A percentile compares a stretch with the other conserved stretches of the same genome.
Evolutionary conservation across 2,797 vertebrate species (phyloP).

Genomic region (Microctenopoma steveboyesi): DNA sequence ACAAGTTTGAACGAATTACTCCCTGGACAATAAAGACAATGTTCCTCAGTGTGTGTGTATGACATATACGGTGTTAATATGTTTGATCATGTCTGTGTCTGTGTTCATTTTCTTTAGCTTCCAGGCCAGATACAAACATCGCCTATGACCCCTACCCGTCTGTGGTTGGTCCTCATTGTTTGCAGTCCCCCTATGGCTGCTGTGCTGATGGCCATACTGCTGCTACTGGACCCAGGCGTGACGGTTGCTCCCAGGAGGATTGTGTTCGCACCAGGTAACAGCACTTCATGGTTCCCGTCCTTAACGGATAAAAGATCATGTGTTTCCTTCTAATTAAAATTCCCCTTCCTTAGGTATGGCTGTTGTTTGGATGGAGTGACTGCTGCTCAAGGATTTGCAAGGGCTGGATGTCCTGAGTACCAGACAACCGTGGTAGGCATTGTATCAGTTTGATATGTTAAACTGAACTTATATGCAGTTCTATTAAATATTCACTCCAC

Average conservation of each 20-base stretch:
- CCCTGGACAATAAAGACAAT: neutral
- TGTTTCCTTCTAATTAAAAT: neutral
- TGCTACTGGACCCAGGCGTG: conserved; percentile 79
- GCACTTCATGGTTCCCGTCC: neutral
- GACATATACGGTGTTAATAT: neutral
- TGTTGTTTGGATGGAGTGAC: conserved; percentile 92
- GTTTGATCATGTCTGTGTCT: conserved; percentile 30
- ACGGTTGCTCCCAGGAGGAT: conserved; percentile 79
- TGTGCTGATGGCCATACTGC: conserved; percentile 87
- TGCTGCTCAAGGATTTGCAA: conserved; percentile 82
- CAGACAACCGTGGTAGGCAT: conserved; percentile 54
- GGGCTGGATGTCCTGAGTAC: conserved; percentile 82
- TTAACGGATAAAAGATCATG: neutral
- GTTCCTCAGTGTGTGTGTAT: neutral
- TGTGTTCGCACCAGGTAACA: conserved; percentile 87
- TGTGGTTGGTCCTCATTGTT: conserved; percentile 74
- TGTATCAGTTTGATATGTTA: neutral
- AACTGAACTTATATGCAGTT: too few relatives aligned
- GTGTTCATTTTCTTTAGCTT: conserved; percentile 59
- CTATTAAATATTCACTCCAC: neutral
- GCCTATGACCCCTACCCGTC: conserved; percentile 58
- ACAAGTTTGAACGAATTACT: conserved; percentile 1
- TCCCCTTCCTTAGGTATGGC: conserved; percentile 82
- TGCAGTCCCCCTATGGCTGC: conserved; percentile 85
- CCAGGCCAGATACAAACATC: conserved; percentile 42